These are phyloP conservation scores for Eremobia ochroleuca DNA, from an alignment of 2,888 invertebrate species.

Conservation along the genomic window DNA sequence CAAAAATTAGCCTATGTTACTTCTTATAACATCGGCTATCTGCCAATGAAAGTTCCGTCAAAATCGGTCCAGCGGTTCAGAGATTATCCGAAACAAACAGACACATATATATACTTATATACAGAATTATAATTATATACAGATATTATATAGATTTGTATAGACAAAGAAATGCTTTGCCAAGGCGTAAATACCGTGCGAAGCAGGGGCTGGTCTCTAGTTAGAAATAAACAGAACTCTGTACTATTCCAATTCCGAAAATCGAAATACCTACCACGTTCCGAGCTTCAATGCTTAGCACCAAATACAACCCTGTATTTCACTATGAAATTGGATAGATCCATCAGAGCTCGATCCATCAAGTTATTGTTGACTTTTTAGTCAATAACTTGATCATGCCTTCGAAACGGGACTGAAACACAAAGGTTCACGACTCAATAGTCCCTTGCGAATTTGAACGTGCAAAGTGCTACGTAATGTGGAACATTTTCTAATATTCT, in stretches of 20 bases:
- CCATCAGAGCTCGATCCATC: conserved; percentile 61
- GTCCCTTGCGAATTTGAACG: conserved; percentile 18
- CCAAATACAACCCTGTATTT: no score
- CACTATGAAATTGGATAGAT: conserved; percentile 60
- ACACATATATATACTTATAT: no score
- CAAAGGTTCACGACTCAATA: conserved; percentile 43
- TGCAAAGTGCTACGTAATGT: conserved; percentile 8
- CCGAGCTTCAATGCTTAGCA: conserved; percentile 29
- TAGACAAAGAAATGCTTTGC: neutral
- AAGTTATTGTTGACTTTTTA: conserved; percentile 63
- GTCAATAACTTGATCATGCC: conserved; percentile 54
- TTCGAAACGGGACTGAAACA: conserved; percentile 38
- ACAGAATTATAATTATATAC: no score
- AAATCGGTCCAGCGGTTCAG: no score
- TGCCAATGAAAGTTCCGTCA: no score
- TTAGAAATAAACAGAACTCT: neutral
- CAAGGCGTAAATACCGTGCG: neutral
- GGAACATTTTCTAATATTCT: conserved; percentile 8
- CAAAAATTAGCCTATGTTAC: no score
- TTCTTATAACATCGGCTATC: no score
- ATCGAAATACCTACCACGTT: conserved; percentile 1
- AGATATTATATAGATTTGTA: no score
- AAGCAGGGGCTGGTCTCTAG: neutral
- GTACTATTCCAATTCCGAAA: conserved; percentile 9
- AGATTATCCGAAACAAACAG: no score